phyloP scores from a whole-genome alignment of 2,113 vertebrate species.

The Progne subis region DNA sequence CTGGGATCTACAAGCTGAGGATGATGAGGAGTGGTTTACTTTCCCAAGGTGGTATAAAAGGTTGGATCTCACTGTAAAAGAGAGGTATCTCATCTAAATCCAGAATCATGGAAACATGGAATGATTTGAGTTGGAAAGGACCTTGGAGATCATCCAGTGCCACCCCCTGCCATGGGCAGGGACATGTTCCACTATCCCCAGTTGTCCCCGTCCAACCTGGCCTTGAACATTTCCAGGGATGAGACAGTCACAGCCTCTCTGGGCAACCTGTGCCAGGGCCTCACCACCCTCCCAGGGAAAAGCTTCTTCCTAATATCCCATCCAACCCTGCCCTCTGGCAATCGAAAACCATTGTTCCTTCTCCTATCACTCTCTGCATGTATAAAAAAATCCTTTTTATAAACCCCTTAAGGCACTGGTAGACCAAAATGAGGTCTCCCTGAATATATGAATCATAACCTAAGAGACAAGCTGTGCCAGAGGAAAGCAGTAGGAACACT shows the following conservation, averaged over 20 bases:
- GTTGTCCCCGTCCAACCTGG: rapidly evolving
- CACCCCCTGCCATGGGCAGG: not conserved
- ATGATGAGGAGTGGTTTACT: too few relatives aligned
- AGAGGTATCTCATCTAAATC: too few relatives aligned
- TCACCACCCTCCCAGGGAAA: not conserved
- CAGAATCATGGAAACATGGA: not conserved
- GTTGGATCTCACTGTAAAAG: not conserved
- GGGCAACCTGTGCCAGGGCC: not conserved
- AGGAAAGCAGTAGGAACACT: not conserved
- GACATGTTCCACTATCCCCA: not conserved
- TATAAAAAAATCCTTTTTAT: not conserved
- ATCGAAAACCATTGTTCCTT: not conserved
- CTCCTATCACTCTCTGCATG: not conserved
- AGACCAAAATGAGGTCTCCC: not conserved
- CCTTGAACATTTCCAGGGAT: not conserved
- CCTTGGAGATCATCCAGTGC: not conserved
- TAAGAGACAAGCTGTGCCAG: not conserved
- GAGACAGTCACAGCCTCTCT: not conserved
- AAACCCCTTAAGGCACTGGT: not conserved
- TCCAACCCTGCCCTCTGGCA: not conserved
- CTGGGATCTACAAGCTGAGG: not conserved
- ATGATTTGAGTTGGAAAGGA: not conserved
- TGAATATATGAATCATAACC: not conserved
- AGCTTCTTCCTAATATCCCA: not conserved
- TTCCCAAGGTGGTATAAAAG: not conserved